These are phyloP conservation scores for Tragopan temminckii DNA, from an alignment of 2,797 vertebrate species.

Conservation along the genomic window DNA sequence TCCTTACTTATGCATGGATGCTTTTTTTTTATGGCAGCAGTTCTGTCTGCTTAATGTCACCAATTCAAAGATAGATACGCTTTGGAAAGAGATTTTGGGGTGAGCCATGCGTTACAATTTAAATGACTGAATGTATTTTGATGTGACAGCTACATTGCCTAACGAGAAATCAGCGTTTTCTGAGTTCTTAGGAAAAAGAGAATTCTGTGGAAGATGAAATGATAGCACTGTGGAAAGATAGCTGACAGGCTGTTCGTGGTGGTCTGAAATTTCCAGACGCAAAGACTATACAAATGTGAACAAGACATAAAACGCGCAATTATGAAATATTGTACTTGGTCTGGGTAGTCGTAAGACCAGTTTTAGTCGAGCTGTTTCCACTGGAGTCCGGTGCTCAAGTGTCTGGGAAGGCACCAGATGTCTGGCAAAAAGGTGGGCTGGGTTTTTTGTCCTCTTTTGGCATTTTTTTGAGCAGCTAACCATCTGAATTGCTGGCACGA, in stretches of 20 bases:
- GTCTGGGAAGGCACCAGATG: neutral
- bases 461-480: neutral
- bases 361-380: neutral
- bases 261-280: constrained; percentile 32
- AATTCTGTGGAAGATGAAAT: neutral
- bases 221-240: neutral
- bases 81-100: constrained; percentile 36
- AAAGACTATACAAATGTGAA: constrained; percentile 18
- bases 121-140: constrained; percentile 4
- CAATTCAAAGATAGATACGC: neutral
- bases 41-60: constrained; percentile 43
- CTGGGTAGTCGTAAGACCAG: neutral
- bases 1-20: constrained; percentile 48
- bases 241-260: neutral
- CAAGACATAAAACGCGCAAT: neutral
- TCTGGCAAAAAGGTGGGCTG: neutral
- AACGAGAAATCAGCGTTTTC: neutral
- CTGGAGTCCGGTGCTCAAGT: neutral
- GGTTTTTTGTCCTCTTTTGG: neutral
- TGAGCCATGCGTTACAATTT: constrained; percentile 5
- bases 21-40: constrained; percentile 8
- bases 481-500: neutral
- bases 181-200: neutral
- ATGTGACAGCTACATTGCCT: constrained; percentile 35
- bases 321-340: neutral